Base-by-base conservation (phyloP, 1,140 invertebrate species). In the Drosophila jambulina region DNA sequence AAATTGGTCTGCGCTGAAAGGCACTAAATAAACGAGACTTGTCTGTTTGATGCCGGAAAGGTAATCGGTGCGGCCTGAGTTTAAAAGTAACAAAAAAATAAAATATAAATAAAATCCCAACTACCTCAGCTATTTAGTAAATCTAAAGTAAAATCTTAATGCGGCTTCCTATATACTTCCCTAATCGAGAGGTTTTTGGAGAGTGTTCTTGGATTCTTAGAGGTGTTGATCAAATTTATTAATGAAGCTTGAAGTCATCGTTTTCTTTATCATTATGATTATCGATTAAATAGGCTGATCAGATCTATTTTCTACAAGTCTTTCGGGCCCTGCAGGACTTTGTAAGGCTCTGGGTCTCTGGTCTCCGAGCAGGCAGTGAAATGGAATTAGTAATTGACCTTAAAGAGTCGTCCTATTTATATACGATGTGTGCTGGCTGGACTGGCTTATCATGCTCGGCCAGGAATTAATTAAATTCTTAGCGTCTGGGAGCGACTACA, bases 391-490 rank as follows among this genome's bases (percentile, higher is more conserved):
- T 46, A 70, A 70, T 70, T 65, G 67, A 23, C 48, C 67, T 54
- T 70, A 70, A 70, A 70, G 65, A 53, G 27, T 53, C 38, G 46
- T 12, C 46, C 53, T 63, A 59, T 63, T 36, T 67, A 75, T 42
- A 46, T 42, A 43, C 40, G 40, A 48, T 71, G 34, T 49, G 27
- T 19, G 56, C 34, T n/a, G 46, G 17, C 49, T 21, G 49, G 49
- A 53, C 46, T 58, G 43, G 53, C 69, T 71, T 72, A 71, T 72
- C 69, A 25, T 72, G 40, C 61, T 23, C 45, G 23, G 75, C 9
- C 36, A 36, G 53, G 64, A 90, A 87, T 88, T 88, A 88, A 88
- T 88, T 88, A 88, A 90, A 88, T 88, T 88, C 84, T 84, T 81
- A 72, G 64, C 80, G 80, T 83, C 78, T 80, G 62, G 53, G 63